These are phyloP conservation scores for Oryzias woworae DNA, from an alignment of 2,113 vertebrate genomes.

Conservation along the genomic window DNA sequence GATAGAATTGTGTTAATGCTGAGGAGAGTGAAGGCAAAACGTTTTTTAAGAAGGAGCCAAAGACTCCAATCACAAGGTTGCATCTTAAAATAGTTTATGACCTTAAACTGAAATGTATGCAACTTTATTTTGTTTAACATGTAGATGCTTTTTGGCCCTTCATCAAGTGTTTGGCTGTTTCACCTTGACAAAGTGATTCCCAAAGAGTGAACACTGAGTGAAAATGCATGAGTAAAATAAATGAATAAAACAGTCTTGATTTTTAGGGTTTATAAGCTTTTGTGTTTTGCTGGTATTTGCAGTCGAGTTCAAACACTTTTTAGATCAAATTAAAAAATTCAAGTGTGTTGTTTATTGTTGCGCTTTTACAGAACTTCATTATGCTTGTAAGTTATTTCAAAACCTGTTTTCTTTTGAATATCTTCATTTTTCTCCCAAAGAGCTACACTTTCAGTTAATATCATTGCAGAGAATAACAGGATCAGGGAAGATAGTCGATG, in stretches of 20 bases:
- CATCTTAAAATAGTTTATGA: constrained; percentile 80
- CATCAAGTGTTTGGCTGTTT: constrained; percentile 42
- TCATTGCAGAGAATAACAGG: no score
- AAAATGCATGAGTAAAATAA: constrained; percentile 6
- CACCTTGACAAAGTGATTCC: constrained; percentile 10
- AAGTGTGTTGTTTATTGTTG: no score
- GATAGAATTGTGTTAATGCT: constrained; percentile 87
- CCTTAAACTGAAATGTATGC: constrained; percentile 77
- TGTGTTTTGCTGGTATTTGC: not conserved
- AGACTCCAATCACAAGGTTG: constrained; percentile 82
- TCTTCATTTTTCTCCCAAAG: no score
- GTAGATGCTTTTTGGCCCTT: constrained; percentile 75
- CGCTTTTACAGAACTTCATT: no score
- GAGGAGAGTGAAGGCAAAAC: constrained; percentile 68
- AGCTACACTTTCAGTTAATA: no score
- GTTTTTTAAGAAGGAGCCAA: constrained; percentile 76
- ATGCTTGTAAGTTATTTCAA: no score
- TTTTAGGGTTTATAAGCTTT: not conserved
- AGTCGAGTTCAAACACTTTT: not conserved
- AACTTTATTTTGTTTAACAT: constrained; percentile 83
- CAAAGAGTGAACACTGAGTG: constrained; percentile 4
- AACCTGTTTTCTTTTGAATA: no score
- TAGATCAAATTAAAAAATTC: no score
- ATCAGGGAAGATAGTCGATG: no score
- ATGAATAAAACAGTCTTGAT: constrained; percentile 6